Evolutionary conservation across 2,797 vertebrate genomes (phyloP).

Genomic region (Platalea minor): DNA sequence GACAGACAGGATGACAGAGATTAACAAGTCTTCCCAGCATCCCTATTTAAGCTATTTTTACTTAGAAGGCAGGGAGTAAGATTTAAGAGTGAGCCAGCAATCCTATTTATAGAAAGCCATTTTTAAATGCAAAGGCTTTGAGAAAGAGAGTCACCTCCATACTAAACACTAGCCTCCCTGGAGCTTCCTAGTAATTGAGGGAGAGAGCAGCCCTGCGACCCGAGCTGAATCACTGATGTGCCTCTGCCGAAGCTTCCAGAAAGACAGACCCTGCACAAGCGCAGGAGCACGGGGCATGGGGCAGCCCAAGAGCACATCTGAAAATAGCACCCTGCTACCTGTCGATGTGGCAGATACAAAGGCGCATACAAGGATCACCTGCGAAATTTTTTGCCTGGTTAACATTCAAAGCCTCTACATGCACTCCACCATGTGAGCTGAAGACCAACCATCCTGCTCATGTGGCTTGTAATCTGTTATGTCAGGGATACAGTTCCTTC

Average conservation of each 20-base stretch:
- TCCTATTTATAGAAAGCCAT: constrained; percentile 86
- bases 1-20: constrained; percentile 77
- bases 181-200: background rate
- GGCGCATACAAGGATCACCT: background rate
- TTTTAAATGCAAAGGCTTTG: constrained; percentile 76
- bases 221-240: background rate
- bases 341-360: background rate
- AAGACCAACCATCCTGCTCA: background rate
- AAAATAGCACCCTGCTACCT: background rate
- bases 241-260: constrained; percentile 54
- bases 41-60: constrained; percentile 84
- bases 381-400: background rate
- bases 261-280: background rate
- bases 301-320: background rate
- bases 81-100: constrained; percentile 85
- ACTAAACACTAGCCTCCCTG: background rate
- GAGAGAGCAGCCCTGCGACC: background rate
- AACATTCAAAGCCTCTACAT: background rate
- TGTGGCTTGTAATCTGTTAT: background rate
- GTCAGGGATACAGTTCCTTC: background rate
- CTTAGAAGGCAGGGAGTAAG: constrained; percentile 80
- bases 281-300: background rate
- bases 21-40: constrained; percentile 77
- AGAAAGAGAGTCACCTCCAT: constrained; percentile 53
- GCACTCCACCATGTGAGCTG: background rate